These are phyloP conservation scores for Epicauta chinensis DNA, from an alignment of 1,140 invertebrate genomes.

Conservation along the genomic window DNA sequence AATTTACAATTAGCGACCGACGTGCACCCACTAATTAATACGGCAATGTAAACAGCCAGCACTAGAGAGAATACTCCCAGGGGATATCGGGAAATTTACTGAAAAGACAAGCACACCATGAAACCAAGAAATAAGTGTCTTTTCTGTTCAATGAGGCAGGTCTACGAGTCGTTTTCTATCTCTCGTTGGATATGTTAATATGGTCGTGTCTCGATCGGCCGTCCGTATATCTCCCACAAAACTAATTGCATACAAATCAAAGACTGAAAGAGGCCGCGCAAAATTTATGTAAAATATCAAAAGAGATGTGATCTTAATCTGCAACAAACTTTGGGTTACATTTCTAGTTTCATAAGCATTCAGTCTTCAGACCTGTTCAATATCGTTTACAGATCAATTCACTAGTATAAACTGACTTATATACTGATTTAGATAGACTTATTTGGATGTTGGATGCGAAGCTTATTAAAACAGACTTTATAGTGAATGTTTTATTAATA, in stretches of 20 bases:
- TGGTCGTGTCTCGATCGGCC: slow-evolving; percentile 5
- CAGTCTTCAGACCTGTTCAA: too few species aligned
- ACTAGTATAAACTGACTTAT: too few species aligned
- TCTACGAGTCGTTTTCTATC: slow-evolving; percentile 1
- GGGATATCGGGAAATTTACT: slow-evolving; percentile 5
- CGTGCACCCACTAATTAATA: slow-evolving; percentile 39
- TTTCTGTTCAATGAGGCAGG: slow-evolving; percentile 1
- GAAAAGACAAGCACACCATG: slow-evolving; percentile 5
- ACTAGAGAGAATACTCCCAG: slow-evolving; percentile 7
- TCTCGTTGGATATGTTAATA: slow-evolving; percentile 26
- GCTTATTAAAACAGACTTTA: not conserved
- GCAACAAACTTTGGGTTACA: slow-evolving; percentile 12
- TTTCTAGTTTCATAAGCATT: too few species aligned
- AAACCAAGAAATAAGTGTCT: slow-evolving; percentile 2
- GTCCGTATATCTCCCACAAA: slow-evolving; percentile 28
- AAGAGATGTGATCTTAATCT: slow-evolving; percentile 41
- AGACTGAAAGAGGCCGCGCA: slow-evolving; percentile 36
- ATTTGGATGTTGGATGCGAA: too few species aligned
- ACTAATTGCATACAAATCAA: slow-evolving; percentile 42
- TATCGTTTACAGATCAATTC: too few species aligned
- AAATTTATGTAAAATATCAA: slow-evolving; percentile 38
- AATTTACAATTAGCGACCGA: slow-evolving; percentile 37
- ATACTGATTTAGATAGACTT: too few species aligned
- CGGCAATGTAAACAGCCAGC: slow-evolving; percentile 14
- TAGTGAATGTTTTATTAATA: slow-evolving; percentile 1